Evolutionary conservation across 2,113 vertebrate species (phyloP).

Genomic region (Strigops habroptila): DNA sequence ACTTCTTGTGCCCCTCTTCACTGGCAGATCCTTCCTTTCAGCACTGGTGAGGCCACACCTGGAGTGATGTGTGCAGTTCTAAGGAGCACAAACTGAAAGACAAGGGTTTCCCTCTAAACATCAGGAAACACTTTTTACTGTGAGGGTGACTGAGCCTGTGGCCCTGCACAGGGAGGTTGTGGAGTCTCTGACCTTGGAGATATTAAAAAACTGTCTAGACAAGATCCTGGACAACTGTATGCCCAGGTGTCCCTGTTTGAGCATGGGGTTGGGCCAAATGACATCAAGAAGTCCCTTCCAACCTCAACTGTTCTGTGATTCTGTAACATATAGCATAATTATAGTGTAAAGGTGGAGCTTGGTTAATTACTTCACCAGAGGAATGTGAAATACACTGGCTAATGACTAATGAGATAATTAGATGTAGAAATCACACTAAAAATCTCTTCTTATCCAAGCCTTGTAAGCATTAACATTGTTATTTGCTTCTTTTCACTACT

Average conservation of each 20-base stretch:
- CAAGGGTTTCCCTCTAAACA: neutral
- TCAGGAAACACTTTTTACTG: neutral
- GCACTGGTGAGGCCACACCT: neutral
- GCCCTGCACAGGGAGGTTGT: neutral
- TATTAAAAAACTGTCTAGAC: neutral
- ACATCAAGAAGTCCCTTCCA: neutral
- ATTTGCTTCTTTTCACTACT: neutral
- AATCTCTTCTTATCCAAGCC: neutral
- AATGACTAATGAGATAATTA: slow-evolving; percentile 33
- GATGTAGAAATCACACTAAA: slow-evolving; percentile 7
- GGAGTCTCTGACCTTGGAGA: neutral
- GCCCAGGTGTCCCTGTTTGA: neutral
- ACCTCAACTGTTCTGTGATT: neutral
- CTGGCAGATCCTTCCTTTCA: neutral
- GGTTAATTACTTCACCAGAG: slow-evolving; percentile 2
- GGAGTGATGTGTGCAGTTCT: neutral
- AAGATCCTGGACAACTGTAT: neutral
- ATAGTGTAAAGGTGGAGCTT: neutral
- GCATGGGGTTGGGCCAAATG: neutral
- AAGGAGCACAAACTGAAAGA: neutral
- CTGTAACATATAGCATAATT: neutral
- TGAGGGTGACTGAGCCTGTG: neutral
- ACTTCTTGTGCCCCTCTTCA: neutral
- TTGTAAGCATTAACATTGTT: neutral
- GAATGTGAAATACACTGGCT: neutral